These are phyloP conservation scores for Cheilosia variabilis DNA, from an alignment of 2,888 invertebrate genomes.

Conservation along the genomic window DNA sequence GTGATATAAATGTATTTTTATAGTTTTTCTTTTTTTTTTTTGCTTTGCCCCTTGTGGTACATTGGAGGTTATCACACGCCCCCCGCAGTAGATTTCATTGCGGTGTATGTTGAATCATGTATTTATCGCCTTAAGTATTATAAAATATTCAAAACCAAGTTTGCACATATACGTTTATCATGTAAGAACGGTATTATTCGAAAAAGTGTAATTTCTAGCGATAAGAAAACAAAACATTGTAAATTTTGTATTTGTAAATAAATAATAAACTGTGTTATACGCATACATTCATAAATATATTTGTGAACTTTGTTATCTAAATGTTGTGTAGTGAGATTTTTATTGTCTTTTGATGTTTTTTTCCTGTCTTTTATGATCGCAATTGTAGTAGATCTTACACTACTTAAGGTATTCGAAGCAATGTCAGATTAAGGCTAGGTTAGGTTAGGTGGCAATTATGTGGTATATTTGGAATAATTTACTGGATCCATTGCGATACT, in stretches of 20 bases:
- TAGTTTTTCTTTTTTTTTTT: constrained; percentile 41
- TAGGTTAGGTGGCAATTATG: too few relatives aligned
- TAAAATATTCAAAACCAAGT: constrained; percentile 13
- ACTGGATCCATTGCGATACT: too few relatives aligned
- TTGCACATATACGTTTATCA: constrained; percentile 42
- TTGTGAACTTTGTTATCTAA: constrained; percentile 16
- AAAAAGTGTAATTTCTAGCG: constrained; percentile 35
- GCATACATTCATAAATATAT: constrained; percentile 44
- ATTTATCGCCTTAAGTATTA: constrained; percentile 43
- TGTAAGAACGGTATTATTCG: constrained; percentile 63
- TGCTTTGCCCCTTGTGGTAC: constrained; percentile 52
- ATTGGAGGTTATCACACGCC: constrained; percentile 10
- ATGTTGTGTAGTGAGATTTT: background rate
- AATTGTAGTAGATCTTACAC: too few relatives aligned
- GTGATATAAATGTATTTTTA: constrained; percentile 80
- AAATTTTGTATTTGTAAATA: constrained; percentile 71
- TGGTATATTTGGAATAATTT: too few relatives aligned
- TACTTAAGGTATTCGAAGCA: too few relatives aligned
- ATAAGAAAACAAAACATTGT: constrained; percentile 49
- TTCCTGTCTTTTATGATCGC: too few relatives aligned
- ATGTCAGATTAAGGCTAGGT: too few relatives aligned
- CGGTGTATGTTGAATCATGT: constrained; percentile 25
- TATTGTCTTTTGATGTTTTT: background rate
- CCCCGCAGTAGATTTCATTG: constrained; percentile 11
- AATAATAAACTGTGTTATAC: constrained; percentile 67